Percentiles rank a stretch among this genome's conserved stretches.
Conservation (phyloP, 2,113 vertebrate species). For the Zosterops japonicus region DNA sequence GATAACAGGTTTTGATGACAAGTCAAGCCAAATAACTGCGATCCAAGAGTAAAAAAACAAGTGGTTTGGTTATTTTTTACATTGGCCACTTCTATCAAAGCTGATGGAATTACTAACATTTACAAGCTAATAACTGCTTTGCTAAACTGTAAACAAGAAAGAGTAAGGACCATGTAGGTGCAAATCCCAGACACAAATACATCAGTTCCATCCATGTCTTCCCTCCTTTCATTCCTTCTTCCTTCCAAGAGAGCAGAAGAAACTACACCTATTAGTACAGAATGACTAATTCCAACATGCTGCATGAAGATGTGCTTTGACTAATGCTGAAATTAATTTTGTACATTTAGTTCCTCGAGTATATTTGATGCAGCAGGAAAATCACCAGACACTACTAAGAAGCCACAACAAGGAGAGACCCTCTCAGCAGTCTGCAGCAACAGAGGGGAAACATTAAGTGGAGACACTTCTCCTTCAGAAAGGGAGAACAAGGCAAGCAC, state of each 20-base stretch:
- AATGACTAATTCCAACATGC: not conserved
- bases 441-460: not conserved
- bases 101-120: not conserved
- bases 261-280: not conserved
- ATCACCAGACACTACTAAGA: not conserved
- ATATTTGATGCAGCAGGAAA: not conserved
- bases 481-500: not conserved
- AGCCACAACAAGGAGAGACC: not conserved
- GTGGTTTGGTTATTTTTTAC: not conserved
- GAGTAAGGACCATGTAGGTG: fast-evolving
- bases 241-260: not conserved
- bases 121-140: not conserved
- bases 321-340: not conserved
- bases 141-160: not conserved
- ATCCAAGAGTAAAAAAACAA: not conserved
- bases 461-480: not conserved
- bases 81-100: not conserved
- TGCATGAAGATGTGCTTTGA: not conserved
- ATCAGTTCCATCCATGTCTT: not conserved
- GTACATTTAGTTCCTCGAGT: not conserved
- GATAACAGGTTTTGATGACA: not conserved
- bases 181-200: not conserved
- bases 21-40: not conserved
- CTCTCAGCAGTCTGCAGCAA: not conserved
- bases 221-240: not conserved